These are phyloP conservation scores for Rhagonycha lutea DNA, from an alignment of 2,888 invertebrate species.

Conservation along the genomic window DNA sequence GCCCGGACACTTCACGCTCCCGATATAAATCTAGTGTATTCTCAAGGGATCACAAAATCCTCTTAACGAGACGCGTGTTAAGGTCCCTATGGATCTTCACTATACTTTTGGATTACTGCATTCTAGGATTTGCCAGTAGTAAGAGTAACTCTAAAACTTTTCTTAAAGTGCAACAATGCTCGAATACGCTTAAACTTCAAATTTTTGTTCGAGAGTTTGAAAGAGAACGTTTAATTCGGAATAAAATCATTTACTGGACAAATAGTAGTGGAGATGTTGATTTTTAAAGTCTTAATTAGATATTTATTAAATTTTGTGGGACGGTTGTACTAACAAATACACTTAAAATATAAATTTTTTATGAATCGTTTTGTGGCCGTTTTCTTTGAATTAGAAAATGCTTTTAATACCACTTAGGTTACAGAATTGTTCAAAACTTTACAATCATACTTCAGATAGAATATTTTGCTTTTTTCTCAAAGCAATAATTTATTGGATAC, in stretches of 20 bases:
- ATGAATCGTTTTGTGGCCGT: not conserved
- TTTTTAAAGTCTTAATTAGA: not conserved
- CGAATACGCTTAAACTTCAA: not conserved
- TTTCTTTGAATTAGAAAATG: not conserved
- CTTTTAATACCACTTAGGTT: not conserved
- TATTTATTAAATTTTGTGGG: not conserved
- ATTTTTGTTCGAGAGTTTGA: not conserved
- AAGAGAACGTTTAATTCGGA: not conserved
- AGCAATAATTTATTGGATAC: not conserved
- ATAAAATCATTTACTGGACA: not conserved
- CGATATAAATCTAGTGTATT: slow-evolving; percentile 53
- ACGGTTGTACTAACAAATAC: not conserved
- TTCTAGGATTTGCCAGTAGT: slow-evolving; percentile 13
- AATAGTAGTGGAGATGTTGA: not conserved
- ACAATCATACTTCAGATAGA: not conserved
- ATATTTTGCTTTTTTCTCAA: not conserved
- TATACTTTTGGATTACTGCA: slow-evolving; percentile 42
- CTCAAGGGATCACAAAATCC: slow-evolving; percentile 49
- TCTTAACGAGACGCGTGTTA: slow-evolving; percentile 49
- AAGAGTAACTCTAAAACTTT: slow-evolving; percentile 5
- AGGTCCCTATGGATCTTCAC: slow-evolving; percentile 47
- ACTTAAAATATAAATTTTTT: not conserved
- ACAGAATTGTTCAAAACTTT: not conserved
- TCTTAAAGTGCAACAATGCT: not conserved
- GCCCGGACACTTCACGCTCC: slow-evolving; percentile 49